Conservation (phyloP, 2,797 vertebrate genomes). For the Threskiornis aethiopicus region DNA sequence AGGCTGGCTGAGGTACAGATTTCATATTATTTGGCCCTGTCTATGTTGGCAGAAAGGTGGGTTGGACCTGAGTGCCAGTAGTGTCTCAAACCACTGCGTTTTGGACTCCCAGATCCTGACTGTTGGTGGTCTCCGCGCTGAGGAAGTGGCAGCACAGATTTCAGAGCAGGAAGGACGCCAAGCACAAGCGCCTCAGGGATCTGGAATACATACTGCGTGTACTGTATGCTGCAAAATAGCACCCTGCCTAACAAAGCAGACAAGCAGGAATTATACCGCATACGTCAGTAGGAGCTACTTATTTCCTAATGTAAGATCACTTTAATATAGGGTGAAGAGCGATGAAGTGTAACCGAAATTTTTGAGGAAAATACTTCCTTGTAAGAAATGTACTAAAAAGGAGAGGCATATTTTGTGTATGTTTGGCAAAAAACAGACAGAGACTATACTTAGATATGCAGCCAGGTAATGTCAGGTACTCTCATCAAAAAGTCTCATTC, state of each 20-base stretch:
- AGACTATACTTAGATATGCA: not conserved
- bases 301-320: not conserved
- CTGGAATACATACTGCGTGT: not conserved
- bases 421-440: not conserved
- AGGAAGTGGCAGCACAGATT: not conserved
- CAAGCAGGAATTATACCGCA: not conserved
- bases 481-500: not conserved
- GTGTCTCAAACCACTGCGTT: not conserved
- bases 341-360: not conserved
- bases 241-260: not conserved
- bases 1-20: not conserved
- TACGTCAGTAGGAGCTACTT: not conserved
- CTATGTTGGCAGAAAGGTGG: not conserved
- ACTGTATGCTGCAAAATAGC: not conserved
- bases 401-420: not conserved
- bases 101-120: not conserved
- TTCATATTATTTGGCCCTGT: not conserved
- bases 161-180: not conserved
- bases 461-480: not conserved
- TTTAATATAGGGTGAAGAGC: not conserved
- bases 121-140: conserved; percentile 7
- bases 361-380: not conserved
- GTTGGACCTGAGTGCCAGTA: not conserved
- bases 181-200: not conserved
- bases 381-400: not conserved